Evolutionary conservation across 1,140 invertebrate genomes (phyloP).

Genomic region (Tetramorium simillimum): DNA sequence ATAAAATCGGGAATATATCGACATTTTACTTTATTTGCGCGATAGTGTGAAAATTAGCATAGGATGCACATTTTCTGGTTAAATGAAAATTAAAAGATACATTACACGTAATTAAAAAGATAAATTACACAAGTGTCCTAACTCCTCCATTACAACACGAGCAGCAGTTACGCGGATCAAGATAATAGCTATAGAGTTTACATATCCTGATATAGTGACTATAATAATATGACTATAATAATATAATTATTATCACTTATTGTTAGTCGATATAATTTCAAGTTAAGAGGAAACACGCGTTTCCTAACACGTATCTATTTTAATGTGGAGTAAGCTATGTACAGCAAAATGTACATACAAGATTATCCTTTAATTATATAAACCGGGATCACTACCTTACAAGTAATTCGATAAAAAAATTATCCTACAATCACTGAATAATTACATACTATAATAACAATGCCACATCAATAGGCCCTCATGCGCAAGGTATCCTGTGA

Average conservation of each 20-base stretch:
- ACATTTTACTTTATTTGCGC: not conserved
- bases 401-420: constrained; percentile 24
- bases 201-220: not conserved
- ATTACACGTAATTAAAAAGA: not conserved
- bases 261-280: not conserved
- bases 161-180: not conserved
- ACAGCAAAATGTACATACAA: not conserved
- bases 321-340: not conserved
- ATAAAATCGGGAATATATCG: not conserved
- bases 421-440: constrained; percentile 15
- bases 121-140: not conserved
- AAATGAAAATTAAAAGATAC: not conserved
- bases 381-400: not conserved
- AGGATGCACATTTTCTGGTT: not conserved
- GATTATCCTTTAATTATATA: not conserved
- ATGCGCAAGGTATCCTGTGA: not conserved
- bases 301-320: not conserved
- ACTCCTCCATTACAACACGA: not conserved
- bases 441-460: constrained; percentile 22
- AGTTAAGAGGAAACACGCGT: not conserved
- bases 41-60: not conserved
- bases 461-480: not conserved
- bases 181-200: not conserved
- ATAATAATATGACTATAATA: not conserved
- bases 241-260: not conserved